phyloP scores from a whole-genome alignment of 2,888 invertebrate genomes.

The Leptinotarsa haldemani region DNA sequence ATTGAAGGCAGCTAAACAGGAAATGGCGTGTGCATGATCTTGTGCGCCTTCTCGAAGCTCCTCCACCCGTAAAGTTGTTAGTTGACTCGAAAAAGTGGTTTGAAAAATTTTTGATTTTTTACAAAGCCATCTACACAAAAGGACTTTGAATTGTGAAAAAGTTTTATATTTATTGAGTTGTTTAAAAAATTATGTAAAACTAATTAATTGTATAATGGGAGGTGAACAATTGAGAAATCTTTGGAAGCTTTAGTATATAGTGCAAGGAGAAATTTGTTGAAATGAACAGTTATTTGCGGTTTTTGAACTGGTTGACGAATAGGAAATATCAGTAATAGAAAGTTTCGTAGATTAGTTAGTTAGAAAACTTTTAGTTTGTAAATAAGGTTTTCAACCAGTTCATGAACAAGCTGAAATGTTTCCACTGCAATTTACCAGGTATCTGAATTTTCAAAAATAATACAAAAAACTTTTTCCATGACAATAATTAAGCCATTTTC shows the following conservation, averaged over 20 bases:
- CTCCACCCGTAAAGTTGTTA: slow-evolving; percentile 7
- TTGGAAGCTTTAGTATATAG: background rate
- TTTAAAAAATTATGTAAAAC: slow-evolving; percentile 8
- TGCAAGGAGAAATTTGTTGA: background rate
- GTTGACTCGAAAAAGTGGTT: background rate
- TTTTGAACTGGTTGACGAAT: background rate
- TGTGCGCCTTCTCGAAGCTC: slow-evolving; percentile 19
- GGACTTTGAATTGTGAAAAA: background rate
- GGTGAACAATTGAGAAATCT: background rate
- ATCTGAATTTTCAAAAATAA: no score
- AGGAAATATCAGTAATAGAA: background rate
- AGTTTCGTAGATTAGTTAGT: no score
- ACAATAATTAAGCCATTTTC: no score
- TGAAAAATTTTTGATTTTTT: background rate
- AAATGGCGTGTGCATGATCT: slow-evolving; percentile 69
- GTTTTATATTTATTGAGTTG: slow-evolving; percentile 2
- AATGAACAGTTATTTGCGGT: background rate
- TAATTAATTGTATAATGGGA: background rate
- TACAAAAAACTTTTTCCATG: no score
- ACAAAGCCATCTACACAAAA: background rate
- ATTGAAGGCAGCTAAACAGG: slow-evolving; percentile 69
- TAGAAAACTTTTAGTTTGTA: no score
- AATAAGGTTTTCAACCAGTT: background rate
- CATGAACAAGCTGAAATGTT: background rate
- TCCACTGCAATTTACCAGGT: no score